A percentile compares a stretch with the other conserved stretches of the same genome.
phyloP scores from a whole-genome alignment of 2,888 invertebrate species.

The Drosophila anceps region DNA sequence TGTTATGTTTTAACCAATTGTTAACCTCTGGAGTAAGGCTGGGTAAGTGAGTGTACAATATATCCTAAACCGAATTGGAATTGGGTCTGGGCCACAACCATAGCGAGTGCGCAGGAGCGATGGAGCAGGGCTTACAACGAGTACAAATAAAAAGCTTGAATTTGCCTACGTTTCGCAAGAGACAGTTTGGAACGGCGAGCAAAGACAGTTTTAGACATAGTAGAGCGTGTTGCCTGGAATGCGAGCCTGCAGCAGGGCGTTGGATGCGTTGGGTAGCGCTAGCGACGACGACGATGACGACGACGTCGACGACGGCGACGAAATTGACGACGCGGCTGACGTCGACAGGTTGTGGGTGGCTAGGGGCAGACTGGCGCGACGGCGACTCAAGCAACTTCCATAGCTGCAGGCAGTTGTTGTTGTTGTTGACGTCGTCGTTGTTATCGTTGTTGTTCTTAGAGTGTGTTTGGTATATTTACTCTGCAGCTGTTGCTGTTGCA shows the following conservation, averaged over 20 bases:
- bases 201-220: constrained; percentile 78
- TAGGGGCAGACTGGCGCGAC: constrained; percentile 69
- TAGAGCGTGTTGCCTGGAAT: constrained; percentile 83
- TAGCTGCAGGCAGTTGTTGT: constrained; percentile 35
- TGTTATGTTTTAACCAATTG: neutral
- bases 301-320: constrained; percentile 35
- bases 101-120: neutral
- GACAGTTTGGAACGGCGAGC: constrained; percentile 23
- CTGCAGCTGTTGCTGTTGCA: constrained; percentile 23
- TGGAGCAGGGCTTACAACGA: constrained; percentile 10
- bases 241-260: constrained; percentile 80
- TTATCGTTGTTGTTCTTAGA: constrained; percentile 22
- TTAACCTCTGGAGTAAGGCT: neutral
- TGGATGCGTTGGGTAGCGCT: constrained; percentile 71
- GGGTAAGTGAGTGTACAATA: neutral
- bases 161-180: constrained; percentile 38
- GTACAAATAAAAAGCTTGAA: constrained; percentile 16
- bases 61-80: neutral
- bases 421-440: constrained; percentile 36
- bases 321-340: constrained; percentile 8
- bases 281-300: constrained; percentile 49
- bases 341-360: constrained; percentile 21
- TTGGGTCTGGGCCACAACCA: constrained; percentile 5
- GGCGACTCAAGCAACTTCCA: constrained; percentile 32
- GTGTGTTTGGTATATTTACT: constrained; percentile 62